Percentiles rank a stretch among this genome's conserved stretches.
Conservation (phyloP, 2,888 invertebrate species). For the Drosophila meridionalis region DNA sequence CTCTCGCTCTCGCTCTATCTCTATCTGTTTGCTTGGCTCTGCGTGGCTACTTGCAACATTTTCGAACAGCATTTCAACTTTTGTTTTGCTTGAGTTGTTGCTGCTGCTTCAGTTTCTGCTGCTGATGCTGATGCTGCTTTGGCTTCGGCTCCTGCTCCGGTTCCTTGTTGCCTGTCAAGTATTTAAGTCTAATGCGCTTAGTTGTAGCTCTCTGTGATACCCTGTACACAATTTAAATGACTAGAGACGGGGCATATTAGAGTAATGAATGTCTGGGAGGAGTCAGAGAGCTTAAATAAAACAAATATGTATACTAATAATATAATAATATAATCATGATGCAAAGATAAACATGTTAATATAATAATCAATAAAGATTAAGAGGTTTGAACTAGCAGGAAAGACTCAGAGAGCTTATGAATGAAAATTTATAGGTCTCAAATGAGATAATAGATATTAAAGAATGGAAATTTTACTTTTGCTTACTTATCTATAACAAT, state of each 20-base stretch:
- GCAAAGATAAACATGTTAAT: neutral
- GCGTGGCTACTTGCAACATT: conserved; percentile 45
- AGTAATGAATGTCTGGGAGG: neutral
- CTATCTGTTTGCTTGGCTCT: conserved; percentile 2
- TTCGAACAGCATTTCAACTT: conserved; percentile 47
- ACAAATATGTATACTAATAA: neutral
- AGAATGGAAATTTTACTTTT: too few relatives aligned
- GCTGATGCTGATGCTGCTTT: neutral
- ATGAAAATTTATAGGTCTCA: neutral
- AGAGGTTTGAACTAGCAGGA: neutral
- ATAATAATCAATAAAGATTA: neutral
- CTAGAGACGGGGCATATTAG: conserved; percentile 2
- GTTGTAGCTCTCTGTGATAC: conserved; percentile 35
- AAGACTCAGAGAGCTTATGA: neutral
- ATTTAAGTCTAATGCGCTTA: conserved; percentile 74
- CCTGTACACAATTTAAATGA: neutral
- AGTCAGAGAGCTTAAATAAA: neutral
- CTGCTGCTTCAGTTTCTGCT: conserved; percentile 1
- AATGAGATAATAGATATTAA: too few relatives aligned
- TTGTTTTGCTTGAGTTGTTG: conserved; percentile 40
- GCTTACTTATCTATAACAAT: neutral
- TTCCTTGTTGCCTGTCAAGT: conserved; percentile 48
- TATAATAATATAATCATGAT: neutral
- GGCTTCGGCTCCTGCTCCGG: conserved; percentile 4
- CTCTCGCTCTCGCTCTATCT: neutral